Evolutionary conservation across 2,888 invertebrate genomes (phyloP).

Genomic region (Noctua pronuba): DNA sequence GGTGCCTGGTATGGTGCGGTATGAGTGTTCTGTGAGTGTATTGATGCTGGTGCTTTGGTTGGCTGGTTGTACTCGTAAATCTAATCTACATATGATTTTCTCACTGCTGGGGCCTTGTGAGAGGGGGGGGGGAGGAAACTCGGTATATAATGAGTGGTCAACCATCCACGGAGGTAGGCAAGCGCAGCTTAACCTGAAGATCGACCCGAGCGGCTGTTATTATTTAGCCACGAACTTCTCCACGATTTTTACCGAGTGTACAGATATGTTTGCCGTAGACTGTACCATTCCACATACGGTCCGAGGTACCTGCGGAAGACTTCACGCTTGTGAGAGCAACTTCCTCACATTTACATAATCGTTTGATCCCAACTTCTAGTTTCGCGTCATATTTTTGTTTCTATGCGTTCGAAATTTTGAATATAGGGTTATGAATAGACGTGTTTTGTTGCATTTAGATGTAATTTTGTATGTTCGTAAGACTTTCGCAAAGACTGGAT

Average conservation of each 20-base stretch:
- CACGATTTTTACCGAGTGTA: not conserved
- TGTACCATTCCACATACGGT: constrained; percentile 38
- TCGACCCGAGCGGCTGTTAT: too few species aligned
- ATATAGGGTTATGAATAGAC: constrained; percentile 9
- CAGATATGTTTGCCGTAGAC: not conserved
- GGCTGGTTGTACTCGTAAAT: too few species aligned
- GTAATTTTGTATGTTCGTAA: not conserved
- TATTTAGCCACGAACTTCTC: too few species aligned
- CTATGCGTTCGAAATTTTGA: constrained; percentile 3
- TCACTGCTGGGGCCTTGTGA: not conserved
- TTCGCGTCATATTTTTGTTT: constrained; percentile 48
- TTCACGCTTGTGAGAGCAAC: constrained; percentile 41
- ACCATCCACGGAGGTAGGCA: too few species aligned
- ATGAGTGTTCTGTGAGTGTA: too few species aligned
- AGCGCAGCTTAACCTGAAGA: too few species aligned
- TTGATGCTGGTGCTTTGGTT: too few species aligned
- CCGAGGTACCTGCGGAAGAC: constrained; percentile 37
- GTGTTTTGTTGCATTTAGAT: constrained; percentile 8
- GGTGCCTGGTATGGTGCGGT: too few species aligned
- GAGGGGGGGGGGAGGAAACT: too few species aligned
- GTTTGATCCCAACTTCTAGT: constrained; percentile 53
- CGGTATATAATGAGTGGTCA: too few species aligned
- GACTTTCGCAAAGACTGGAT: not conserved
- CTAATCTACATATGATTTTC: too few species aligned
- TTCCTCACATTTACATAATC: constrained; percentile 63